Conservation (phyloP, 2,797 vertebrate genomes). For the Sebastes diaconus region DNA sequence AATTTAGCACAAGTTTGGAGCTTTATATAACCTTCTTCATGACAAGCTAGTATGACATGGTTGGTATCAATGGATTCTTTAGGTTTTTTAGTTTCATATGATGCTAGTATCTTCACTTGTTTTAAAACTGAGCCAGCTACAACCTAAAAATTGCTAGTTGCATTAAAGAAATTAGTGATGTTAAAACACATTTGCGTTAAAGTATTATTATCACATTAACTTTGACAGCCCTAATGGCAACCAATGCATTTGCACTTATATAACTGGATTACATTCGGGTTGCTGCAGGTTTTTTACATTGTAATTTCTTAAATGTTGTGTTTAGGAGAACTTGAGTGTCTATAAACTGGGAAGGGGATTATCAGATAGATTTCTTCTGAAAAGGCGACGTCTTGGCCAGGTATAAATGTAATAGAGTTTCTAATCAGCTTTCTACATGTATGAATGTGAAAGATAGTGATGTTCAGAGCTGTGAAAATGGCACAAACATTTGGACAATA, state of each 20-base stretch:
- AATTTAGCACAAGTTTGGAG: too few species aligned
- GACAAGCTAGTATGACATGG: too few species aligned
- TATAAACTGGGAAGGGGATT: not conserved
- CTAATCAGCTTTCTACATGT: not conserved
- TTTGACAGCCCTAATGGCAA: not conserved
- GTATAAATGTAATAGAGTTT: not conserved
- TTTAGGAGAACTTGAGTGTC: not conserved
- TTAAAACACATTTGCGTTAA: too few species aligned
- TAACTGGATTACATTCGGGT: not conserved
- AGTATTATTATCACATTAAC: too few species aligned
- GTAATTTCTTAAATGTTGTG: not conserved
- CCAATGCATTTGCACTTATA: not conserved
- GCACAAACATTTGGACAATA: not conserved
- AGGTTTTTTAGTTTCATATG: too few species aligned
- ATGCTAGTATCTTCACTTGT: too few species aligned
- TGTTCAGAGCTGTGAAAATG: not conserved
- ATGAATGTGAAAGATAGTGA: not conserved
- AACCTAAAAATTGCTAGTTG: too few species aligned
- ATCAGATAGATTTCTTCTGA: not conserved
- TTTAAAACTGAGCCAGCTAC: too few species aligned
- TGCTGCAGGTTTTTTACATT: not conserved
- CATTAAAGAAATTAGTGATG: too few species aligned
- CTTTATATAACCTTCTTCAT: accelerated
- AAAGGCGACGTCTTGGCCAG: not conserved
- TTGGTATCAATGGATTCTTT: too few species aligned